Conservation (phyloP, 2,888 invertebrate genomes). For the Mechanitis messenoides region DNA sequence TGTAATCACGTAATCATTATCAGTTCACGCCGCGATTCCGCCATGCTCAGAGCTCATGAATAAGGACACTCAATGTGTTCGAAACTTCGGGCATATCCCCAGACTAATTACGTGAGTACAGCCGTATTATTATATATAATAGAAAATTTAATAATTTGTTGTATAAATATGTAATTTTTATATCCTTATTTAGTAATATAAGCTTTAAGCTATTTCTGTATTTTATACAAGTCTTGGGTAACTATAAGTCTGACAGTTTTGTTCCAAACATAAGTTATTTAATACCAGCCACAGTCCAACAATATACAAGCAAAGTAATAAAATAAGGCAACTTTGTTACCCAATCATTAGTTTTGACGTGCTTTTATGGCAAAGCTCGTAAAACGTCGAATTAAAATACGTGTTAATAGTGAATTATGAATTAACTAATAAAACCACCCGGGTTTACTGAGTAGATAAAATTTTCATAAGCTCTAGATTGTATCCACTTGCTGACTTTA, state of each 20-base stretch:
- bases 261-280: constrained; percentile 2
- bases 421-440: constrained; percentile 7
- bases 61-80: too few relatives aligned
- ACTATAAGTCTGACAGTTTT: constrained; percentile 3
- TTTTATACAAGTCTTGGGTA: constrained; percentile 4
- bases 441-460: not conserved
- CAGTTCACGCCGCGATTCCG: too few relatives aligned
- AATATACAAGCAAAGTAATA: constrained; percentile 18
- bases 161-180: too few relatives aligned
- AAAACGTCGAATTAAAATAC: constrained; percentile 45
- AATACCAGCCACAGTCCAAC: constrained; percentile 16
- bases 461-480: not conserved
- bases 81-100: too few relatives aligned
- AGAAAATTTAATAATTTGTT: too few relatives aligned
- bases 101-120: too few relatives aligned
- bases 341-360: constrained; percentile 38
- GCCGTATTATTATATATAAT: too few relatives aligned
- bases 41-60: too few relatives aligned
- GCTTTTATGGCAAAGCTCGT: constrained; percentile 39
- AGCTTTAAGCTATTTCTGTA: too few relatives aligned
- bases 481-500: not conserved
- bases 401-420: constrained; percentile 41
- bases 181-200: too few relatives aligned
- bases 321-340: constrained; percentile 41
- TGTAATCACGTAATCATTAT: too few relatives aligned